A percentile compares a stretch with the other conserved stretches of the same genome.
Evolutionary conservation across 1,140 invertebrate genomes (phyloP).

Genomic region (Eriocheir sinensis): DNA sequence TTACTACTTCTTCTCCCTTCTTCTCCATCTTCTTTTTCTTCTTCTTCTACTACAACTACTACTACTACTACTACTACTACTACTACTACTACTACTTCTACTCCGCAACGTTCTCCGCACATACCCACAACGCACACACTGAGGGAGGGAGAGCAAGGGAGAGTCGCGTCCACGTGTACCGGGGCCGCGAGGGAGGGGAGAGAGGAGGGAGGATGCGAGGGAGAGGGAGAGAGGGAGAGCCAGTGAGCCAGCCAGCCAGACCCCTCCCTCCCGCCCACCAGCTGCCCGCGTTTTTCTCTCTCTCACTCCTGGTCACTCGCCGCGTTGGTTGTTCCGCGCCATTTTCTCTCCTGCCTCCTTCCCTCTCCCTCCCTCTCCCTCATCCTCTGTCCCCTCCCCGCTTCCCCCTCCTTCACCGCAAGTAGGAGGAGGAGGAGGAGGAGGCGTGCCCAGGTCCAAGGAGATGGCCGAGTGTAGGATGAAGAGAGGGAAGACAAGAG

Average conservation of each 20-base stretch:
- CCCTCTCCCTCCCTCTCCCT: background rate
- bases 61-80: too few relatives aligned
- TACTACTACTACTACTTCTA: background rate
- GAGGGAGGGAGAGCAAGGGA: background rate
- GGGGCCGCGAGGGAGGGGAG: background rate
- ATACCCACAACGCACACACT: background rate
- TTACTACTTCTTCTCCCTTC: too few relatives aligned
- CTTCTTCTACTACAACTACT: too few relatives aligned
- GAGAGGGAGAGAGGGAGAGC: background rate
- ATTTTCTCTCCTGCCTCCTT: conserved; percentile 5
- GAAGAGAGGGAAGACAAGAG: too few relatives aligned
- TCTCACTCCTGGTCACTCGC: background rate
- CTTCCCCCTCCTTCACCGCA: background rate
- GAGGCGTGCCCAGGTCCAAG: background rate
- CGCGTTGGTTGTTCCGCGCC: conserved; percentile 18
- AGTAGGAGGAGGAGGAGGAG: too few relatives aligned
- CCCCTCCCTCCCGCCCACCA: background rate
- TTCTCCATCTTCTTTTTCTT: too few relatives aligned
- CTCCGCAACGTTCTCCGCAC: background rate
- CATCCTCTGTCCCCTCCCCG: background rate
- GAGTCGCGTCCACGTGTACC: background rate
- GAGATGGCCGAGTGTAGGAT: background rate
- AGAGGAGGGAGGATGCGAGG: background rate
- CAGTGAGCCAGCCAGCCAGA: background rate
- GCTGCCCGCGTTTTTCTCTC: background rate